A percentile compares a stretch with the other conserved stretches of the same genome.
Conservation (phyloP, 2,113 vertebrate species). For the Loxodonta africana region DNA sequence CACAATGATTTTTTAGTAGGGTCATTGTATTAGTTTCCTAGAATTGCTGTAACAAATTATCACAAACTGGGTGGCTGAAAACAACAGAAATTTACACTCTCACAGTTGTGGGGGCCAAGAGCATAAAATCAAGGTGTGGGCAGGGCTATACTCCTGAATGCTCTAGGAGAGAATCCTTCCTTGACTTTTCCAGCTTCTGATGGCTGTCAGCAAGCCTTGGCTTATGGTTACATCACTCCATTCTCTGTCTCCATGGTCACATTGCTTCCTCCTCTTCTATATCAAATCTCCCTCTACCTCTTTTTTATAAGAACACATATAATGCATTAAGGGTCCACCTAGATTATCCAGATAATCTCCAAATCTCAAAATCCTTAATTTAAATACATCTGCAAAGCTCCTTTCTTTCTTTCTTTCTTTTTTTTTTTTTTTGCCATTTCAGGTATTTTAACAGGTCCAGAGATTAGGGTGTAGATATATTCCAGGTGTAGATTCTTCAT, state of each 20-base stretch:
- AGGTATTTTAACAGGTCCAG: neutral
- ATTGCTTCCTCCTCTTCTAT: too few species aligned
- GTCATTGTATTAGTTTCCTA: neutral
- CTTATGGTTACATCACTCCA: rapidly evolving
- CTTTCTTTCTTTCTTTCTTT: neutral
- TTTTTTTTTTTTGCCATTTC: neutral
- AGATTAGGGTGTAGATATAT: too few species aligned
- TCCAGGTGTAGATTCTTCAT: neutral
- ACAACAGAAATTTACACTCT: too few species aligned
- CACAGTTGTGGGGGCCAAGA: neutral
- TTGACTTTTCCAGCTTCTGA: neutral
- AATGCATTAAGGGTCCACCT: neutral
- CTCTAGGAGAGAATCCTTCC: neutral
- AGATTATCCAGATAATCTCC: too few species aligned
- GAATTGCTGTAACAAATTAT: neutral
- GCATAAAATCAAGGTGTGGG: neutral
- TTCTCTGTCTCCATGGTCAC: neutral
- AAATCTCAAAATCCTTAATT: neutral
- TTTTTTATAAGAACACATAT: rapidly evolving
- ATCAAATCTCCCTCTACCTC: too few species aligned
- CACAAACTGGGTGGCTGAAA: neutral
- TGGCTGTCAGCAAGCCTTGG: neutral
- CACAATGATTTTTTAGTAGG: neutral
- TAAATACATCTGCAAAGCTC: neutral
- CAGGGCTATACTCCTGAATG: neutral